Conservation (phyloP, 2,888 invertebrate species). For the Napeogenes sylphis region DNA sequence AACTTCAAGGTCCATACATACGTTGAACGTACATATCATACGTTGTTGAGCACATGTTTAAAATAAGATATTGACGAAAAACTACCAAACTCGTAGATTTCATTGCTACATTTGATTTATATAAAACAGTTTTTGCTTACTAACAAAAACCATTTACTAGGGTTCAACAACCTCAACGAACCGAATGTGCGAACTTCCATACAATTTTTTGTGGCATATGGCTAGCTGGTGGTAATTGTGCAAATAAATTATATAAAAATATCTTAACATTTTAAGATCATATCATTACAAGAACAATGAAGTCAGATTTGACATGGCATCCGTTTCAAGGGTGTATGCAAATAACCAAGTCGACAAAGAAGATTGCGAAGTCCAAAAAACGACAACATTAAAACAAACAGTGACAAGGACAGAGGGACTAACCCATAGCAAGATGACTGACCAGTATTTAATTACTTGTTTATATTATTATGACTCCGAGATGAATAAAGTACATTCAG, state of each 20-base stretch:
- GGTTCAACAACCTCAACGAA: constrained; percentile 70
- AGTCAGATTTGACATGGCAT: constrained; percentile 52
- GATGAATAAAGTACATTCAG: constrained; percentile 16
- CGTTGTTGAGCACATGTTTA: constrained; percentile 35
- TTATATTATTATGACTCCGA: constrained; percentile 18
- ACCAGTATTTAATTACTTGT: constrained; percentile 31
- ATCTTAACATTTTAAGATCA: constrained; percentile 29
- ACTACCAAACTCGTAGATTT: not conserved
- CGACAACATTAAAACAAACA: constrained; percentile 26
- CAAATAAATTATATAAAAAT: constrained; percentile 42
- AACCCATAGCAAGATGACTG: constrained; percentile 35
- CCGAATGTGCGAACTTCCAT: constrained; percentile 70
- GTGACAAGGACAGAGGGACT: constrained; percentile 49
- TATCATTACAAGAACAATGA: constrained; percentile 46
- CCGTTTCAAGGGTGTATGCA: constrained; percentile 63
- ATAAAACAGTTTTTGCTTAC: constrained; percentile 50
- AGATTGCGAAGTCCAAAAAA: not conserved
- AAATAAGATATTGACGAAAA: constrained; percentile 17
- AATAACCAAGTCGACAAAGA: constrained; percentile 45
- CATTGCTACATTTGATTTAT: constrained; percentile 27
- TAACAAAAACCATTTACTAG: constrained; percentile 61
- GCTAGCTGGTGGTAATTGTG: constrained; percentile 56
- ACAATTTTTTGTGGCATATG: constrained; percentile 68
- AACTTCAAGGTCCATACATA: constrained; percentile 21
- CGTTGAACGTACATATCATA: constrained; percentile 12